phyloP scores from a whole-genome alignment of 1,140 invertebrate genomes.

The Ericerus pela region DNA sequence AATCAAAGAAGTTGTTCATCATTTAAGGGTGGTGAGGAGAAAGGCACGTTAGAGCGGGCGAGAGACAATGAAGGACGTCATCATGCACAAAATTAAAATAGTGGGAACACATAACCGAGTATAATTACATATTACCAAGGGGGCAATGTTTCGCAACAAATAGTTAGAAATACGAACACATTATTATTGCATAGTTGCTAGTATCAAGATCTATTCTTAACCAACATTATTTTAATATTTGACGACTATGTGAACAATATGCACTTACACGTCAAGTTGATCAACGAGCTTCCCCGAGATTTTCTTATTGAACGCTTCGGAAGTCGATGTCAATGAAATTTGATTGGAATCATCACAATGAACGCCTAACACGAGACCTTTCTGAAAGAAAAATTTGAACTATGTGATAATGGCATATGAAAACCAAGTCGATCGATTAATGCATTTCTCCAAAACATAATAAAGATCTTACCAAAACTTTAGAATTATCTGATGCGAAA shows the following conservation, averaged over 20 bases:
- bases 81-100: neutral
- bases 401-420: too few relatives aligned
- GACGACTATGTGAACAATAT: neutral
- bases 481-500: too few relatives aligned
- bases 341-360: conserved; percentile 35
- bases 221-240: neutral
- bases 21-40: conserved; percentile 18
- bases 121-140: neutral
- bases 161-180: neutral
- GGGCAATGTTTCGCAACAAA: neutral
- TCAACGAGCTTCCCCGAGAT: conserved; percentile 35
- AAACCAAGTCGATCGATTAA: too few relatives aligned
- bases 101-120: neutral
- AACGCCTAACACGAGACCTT: conserved; percentile 40
- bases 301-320: conserved; percentile 32
- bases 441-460: too few relatives aligned
- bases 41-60: neutral
- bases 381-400: too few relatives aligned
- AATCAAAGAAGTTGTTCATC: conserved; percentile 17
- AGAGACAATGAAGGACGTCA: conserved; percentile 19
- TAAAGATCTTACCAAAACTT: too few relatives aligned
- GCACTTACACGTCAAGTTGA: conserved; percentile 37
- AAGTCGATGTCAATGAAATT: conserved; percentile 35
- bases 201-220: neutral
- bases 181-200: neutral